A percentile compares a stretch with the other conserved stretches of the same genome.
These are phyloP conservation scores for Trichosurus vulpecula DNA, from an alignment of 2,797 vertebrate species.

Conservation along the genomic window DNA sequence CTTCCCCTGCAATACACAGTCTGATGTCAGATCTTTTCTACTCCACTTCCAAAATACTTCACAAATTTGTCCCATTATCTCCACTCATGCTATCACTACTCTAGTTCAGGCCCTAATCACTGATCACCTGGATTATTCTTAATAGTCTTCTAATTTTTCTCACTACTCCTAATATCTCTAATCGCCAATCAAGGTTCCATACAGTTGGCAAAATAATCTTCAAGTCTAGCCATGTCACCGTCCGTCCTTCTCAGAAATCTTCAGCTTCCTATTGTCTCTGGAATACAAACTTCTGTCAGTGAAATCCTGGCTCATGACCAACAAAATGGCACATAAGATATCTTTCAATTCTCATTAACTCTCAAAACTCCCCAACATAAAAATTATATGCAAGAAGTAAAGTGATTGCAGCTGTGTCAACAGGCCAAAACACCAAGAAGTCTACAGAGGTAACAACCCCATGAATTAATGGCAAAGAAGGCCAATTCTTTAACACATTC, in stretches of 20 bases:
- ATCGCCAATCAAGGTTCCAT: constrained; percentile 7
- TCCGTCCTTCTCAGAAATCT: not conserved
- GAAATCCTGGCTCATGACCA: not conserved
- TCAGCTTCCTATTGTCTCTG: constrained; percentile 8
- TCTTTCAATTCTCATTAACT: not conserved
- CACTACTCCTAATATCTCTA: constrained; percentile 33
- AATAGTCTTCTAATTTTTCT: not conserved
- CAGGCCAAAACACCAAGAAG: not conserved
- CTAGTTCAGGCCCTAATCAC: not conserved
- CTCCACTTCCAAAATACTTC: not conserved
- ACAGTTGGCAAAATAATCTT: not conserved
- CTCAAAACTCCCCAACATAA: not conserved
- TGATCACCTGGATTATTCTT: not conserved
- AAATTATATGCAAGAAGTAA: not conserved
- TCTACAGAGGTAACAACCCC: not conserved
- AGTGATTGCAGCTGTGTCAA: not conserved
- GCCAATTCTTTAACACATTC: not conserved
- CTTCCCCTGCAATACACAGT: not conserved
- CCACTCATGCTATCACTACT: not conserved
- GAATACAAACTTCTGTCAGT: constrained; percentile 8
- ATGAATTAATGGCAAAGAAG: not conserved
- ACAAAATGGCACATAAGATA: not conserved
- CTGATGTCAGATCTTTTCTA: not conserved
- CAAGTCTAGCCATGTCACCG: not conserved
- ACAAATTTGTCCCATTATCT: not conserved